phyloP scores from a whole-genome alignment of 2,888 invertebrate species.

The Cantharis flavilabris region DNA sequence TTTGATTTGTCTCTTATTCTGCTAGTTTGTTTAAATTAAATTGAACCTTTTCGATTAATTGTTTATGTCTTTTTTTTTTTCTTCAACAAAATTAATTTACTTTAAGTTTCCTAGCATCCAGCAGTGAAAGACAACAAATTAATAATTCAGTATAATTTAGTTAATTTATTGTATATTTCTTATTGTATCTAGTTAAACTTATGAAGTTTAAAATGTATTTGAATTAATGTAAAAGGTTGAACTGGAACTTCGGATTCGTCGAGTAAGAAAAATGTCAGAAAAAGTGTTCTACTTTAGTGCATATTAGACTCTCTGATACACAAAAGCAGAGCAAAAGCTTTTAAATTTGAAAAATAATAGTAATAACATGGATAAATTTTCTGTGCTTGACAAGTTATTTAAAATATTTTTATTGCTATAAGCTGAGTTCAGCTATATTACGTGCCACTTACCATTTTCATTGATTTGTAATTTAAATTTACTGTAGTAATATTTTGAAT shows the following conservation, averaged over 20 bases:
- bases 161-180: neutral
- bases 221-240: neutral
- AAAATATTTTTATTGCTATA: neutral
- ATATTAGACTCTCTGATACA: neutral
- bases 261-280: neutral
- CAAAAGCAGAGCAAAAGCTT: neutral
- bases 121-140: neutral
- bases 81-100: neutral
- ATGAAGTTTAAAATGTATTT: neutral
- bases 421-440: neutral
- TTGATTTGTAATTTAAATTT: neutral
- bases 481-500: neutral
- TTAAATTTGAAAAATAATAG: neutral
- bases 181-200: neutral
- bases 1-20: neutral
- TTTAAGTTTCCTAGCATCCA: neutral
- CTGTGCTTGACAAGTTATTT: neutral
- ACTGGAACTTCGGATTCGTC: neutral
- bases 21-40: neutral
- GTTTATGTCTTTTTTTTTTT: neutral
- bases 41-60: neutral
- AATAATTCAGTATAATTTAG: neutral
- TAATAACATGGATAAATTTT: neutral
- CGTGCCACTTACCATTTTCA: neutral
- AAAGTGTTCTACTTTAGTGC: neutral